Base-by-base conservation (phyloP, 2,888 invertebrate species). In the Campopleginae sp. region DNA sequence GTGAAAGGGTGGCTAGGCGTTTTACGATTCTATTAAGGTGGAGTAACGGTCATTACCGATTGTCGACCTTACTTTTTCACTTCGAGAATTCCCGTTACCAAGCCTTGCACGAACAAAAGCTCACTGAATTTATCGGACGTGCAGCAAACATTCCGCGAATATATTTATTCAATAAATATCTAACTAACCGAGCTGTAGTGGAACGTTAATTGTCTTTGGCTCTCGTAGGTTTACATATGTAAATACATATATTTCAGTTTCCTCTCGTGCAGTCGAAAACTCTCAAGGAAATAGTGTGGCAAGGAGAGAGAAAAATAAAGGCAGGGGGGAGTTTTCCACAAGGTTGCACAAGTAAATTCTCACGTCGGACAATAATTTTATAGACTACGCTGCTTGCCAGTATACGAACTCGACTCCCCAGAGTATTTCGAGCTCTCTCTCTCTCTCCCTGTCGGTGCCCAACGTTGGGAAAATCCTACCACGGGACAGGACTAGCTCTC, bases 11-110 rank as follows among this genome's bases (percentile, higher is more conserved):
- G 85, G 80, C 85, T 81, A 83, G 82, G 83, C 79, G 84, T 86
- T 88, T 87, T 85, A 88, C 86, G 82, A 85, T 85, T 84, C 63
- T 33, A 84, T 78, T 77, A 80, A 71, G 54, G 42, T 51, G 65
- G 65, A 77, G 72, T 82, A 86, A 87, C 78, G 87, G 76, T 86
- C 85, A 86, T 86, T 87, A 87, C 86, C 88, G 87, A 88, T 88
- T 88, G 82, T 80, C 84, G 85, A 72, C 65, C 86, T 80, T 82
- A 75, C 19, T 31, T 82, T 80, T 81, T 72, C 19, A 51, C 27
- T 17, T 33, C 7, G 27, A 14, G 48, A 48, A 61, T 48, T 75
- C 14, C 14, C 12, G 58, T 31, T 14, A 38, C 10, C 48, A 54
- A 84, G 54, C 71, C 77, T 78, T 63, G 12, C 27, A 58, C 33